A percentile compares a stretch with the other conserved stretches of the same genome.
Evolutionary conservation across 1,140 invertebrate species (phyloP).

Genomic region (Drosophila jambulina): DNA sequence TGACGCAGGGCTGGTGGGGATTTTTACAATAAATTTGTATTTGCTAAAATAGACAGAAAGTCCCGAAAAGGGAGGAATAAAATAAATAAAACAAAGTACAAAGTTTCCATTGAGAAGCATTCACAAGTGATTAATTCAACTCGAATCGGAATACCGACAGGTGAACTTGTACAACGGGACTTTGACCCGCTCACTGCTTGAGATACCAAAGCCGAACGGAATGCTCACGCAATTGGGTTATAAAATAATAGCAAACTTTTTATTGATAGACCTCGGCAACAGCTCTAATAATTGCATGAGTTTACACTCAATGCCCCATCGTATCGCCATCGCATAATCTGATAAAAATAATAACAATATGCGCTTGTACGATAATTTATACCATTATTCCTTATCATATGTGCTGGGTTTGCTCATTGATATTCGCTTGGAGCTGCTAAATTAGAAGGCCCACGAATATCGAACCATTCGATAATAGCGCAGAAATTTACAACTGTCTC

Average conservation of each 20-base stretch:
- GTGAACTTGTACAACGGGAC: conserved; percentile 53
- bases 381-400: conserved; percentile 30
- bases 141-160: conserved; percentile 36
- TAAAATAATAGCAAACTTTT: conserved; percentile 38
- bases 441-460: conserved; percentile 9
- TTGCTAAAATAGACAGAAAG: conserved; percentile 9
- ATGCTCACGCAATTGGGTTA: conserved; percentile 46
- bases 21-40: conserved; percentile 28
- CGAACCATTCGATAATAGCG: conserved; percentile 9
- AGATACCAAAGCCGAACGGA: conserved; percentile 49
- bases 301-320: conserved; percentile 38
- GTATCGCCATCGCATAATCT: conserved; percentile 50
- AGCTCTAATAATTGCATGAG: conserved; percentile 33
- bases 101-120: conserved; percentile 54
- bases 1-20: conserved; percentile 1
- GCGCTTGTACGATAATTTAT: conserved; percentile 40
- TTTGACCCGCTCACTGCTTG: conserved; percentile 44
- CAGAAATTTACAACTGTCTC: conserved; percentile 29
- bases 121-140: conserved; percentile 51
- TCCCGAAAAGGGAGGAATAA: conserved; percentile 19
- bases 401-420: conserved; percentile 17
- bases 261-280: conserved; percentile 59
- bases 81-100: conserved; percentile 47
- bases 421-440: background rate
- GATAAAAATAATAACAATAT: conserved; percentile 46